Percentiles rank a stretch among this genome's conserved stretches.
Conservation (phyloP, 2,888 invertebrate species). For the Caenorhabditis sp. region DNA sequence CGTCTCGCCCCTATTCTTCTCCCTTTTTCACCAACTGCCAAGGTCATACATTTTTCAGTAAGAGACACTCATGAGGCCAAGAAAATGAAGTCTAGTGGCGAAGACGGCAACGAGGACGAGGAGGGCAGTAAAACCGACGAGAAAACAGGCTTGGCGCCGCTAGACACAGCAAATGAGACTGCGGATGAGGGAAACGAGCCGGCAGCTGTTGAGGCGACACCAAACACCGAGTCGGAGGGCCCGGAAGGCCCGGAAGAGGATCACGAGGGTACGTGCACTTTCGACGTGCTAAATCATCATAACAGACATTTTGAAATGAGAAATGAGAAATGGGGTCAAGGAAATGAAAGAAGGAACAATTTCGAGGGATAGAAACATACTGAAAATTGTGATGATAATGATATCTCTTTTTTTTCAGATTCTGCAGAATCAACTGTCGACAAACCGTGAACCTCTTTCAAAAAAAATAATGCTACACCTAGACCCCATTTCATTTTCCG, state of each 20-base stretch:
- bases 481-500: too few relatives aligned
- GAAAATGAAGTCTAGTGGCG: conserved; percentile 10
- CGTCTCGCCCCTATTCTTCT: neutral
- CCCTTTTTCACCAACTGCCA: conserved; percentile 12
- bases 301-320: neutral
- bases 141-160: neutral
- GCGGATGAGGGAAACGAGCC: neutral
- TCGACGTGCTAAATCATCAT: neutral
- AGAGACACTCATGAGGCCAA: conserved; percentile 12
- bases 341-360: neutral
- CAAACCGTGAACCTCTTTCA: too few relatives aligned
- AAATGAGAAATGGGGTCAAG: neutral
- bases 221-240: neutral
- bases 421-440: too few relatives aligned
- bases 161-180: neutral
- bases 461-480: too few relatives aligned
- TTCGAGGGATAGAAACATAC: too few relatives aligned
- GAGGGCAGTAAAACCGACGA: conserved; percentile 6
- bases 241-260: conserved; percentile 3
- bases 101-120: too few relatives aligned
- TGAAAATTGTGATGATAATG: too few relatives aligned
- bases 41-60: conserved; percentile 52
- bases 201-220: neutral
- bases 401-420: too few relatives aligned
- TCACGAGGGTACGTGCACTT: conserved; percentile 40